Base-by-base conservation (phyloP, 1,140 invertebrate genomes). In the Danaus plexippus region DNA sequence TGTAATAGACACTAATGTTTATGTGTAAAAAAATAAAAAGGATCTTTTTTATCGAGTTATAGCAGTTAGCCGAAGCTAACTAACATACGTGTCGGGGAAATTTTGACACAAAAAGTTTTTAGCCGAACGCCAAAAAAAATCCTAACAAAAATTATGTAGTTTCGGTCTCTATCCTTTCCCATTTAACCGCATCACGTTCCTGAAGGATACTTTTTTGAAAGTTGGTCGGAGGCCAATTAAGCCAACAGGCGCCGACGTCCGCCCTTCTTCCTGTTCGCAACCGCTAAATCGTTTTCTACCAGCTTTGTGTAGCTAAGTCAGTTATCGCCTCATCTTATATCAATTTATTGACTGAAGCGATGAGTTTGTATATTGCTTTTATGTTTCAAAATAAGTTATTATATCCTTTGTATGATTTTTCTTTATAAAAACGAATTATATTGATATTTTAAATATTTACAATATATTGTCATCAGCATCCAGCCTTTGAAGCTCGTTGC, bases 191-290 rank as follows among this genome's bases (percentile, higher is more conserved):
- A 69, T 72, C 77, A 80, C 74, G 75, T 73, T 58, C 61, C 52
- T 51, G 55, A 52, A 57, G 49, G 66, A 64, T 69, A 74, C 69
- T 69, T 77, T 80, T 77, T 73, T 64, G 61, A 57, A 75, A 79
- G 66, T 83, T 83, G 77, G 80, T 80, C 70, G 69, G 60, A 47
- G 52, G 71, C 77, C 80, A 83, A 83, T 80, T 80, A 80, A 76
- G 74, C 64, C 66, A 76, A 58, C 68, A 74, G 74, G 72, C 71
- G 68, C 67, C 69, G 55, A 67, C 66, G 62, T 67, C 69, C 73
- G 54, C 63, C 68, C 71, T 73, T 64, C 73, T 76, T 78, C 69
- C 71, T 69, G 61, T 68, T 69, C 64, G 57, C 66, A 60, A 72
- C 67, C 71, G 63, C 64, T 66, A 76, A 80, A 77, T 75, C 66